Evolutionary conservation across 1,140 invertebrate genomes (phyloP).

Genomic region (Idris sp.): DNA sequence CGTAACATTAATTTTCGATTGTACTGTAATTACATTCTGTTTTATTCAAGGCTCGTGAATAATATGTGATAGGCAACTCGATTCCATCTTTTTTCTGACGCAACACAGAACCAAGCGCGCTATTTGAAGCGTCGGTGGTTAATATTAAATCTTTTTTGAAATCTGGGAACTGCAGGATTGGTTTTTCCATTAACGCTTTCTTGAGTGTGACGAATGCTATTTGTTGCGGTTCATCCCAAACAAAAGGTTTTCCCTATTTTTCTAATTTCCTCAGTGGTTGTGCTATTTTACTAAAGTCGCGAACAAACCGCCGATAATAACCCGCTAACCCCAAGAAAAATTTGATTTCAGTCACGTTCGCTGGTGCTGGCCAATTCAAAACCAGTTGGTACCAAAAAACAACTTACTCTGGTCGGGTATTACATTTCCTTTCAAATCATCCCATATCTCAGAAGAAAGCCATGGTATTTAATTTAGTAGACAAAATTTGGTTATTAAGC

Average conservation of each 20-base stretch:
- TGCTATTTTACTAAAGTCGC: conserved; percentile 11
- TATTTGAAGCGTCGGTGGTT: conserved; percentile 71
- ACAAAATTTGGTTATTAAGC: too few relatives aligned
- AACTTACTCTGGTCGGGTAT: conserved; percentile 7
- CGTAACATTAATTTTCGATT: conserved; percentile 68
- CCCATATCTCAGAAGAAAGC: too few relatives aligned
- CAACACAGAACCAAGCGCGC: conserved; percentile 69
- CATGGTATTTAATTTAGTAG: too few relatives aligned
- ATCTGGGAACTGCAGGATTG: conserved; percentile 3
- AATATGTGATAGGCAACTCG: conserved; percentile 68
- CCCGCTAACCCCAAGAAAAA: conserved; percentile 11
- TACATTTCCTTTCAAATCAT: too few relatives aligned
- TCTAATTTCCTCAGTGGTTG: conserved; percentile 7
- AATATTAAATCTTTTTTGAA: conserved; percentile 32
- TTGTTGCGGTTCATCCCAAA: conserved; percentile 7
- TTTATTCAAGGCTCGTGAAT: conserved; percentile 52
- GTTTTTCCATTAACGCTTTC: neutral
- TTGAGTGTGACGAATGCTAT: neutral
- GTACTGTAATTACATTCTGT: conserved; percentile 64
- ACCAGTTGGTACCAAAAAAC: too few relatives aligned
- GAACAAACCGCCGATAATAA: conserved; percentile 8
- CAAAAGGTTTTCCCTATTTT: conserved; percentile 1
- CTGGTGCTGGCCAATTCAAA: neutral
- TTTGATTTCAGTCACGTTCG: neutral
- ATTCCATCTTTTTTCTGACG: conserved; percentile 61